Percentiles rank a stretch among this genome's conserved stretches.
These are phyloP conservation scores for Microctenopoma lineatum DNA, from an alignment of 2,797 vertebrate genomes.

Conservation along the genomic window DNA sequence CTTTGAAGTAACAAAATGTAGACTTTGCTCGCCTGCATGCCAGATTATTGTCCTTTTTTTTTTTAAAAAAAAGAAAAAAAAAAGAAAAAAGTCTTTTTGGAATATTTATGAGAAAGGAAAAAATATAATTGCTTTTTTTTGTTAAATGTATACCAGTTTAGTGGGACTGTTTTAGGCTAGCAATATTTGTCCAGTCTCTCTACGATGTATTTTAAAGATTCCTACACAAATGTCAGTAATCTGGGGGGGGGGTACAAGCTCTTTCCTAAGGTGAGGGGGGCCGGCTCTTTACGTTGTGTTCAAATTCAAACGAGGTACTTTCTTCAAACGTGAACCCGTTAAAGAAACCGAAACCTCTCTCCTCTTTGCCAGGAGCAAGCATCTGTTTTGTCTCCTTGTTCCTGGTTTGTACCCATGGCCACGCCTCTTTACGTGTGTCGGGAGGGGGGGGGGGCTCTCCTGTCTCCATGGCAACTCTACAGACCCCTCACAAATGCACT, in stretches of 20 bases:
- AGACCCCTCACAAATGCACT: slow-evolving; percentile 72
- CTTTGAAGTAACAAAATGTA: slow-evolving; percentile 68
- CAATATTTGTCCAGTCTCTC: slow-evolving; percentile 83
- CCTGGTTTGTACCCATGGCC: slow-evolving; percentile 67
- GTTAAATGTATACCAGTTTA: slow-evolving; percentile 76
- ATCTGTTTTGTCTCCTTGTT: slow-evolving; percentile 59
- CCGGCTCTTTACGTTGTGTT: slow-evolving; percentile 65
- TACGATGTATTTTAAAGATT: slow-evolving; percentile 77
- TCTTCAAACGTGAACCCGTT: slow-evolving; percentile 69
- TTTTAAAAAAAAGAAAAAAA: slow-evolving; percentile 39
- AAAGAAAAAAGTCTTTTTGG: slow-evolving; percentile 64
- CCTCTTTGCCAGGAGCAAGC: slow-evolving; percentile 45
- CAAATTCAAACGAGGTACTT: slow-evolving; percentile 88
- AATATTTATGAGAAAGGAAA: slow-evolving; percentile 81
- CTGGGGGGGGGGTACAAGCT: slow-evolving; percentile 68
- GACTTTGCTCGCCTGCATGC: slow-evolving; percentile 87
- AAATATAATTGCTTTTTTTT: slow-evolving; percentile 61
- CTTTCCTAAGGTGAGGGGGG: slow-evolving; percentile 34
- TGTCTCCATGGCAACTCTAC: slow-evolving; percentile 67
- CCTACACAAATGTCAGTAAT: slow-evolving; percentile 77
- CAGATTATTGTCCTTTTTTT: slow-evolving; percentile 82
- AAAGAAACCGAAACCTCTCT: slow-evolving; percentile 59
- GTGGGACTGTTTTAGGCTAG: slow-evolving; percentile 85
- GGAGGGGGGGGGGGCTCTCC: slow-evolving; percentile 34
- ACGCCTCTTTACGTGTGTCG: slow-evolving; percentile 29